Base-by-base conservation (phyloP, 2,888 invertebrate genomes). In the Choreutis nemorana region DNA sequence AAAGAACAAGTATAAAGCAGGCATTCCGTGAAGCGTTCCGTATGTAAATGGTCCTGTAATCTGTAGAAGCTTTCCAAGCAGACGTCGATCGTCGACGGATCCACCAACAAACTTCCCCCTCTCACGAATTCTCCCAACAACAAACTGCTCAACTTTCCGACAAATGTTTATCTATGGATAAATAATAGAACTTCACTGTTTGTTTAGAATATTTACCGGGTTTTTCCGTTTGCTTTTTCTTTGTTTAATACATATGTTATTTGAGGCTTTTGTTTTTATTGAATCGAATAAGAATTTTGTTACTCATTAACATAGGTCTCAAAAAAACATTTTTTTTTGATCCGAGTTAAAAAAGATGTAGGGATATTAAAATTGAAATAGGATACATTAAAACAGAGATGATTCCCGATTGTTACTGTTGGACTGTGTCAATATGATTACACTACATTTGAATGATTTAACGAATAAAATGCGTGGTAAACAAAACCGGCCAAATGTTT, bases 1-100 rank as follows among this genome's bases (percentile, higher is more conserved):
- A 56, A 58, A 58, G 59, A 58, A 65, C 55, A 51, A 59, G 58
- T 55, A 51, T 52, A 57, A 51, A 70, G 62, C 64, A 66, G 50
- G 59, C 59, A 54, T 59, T 66, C 64, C 58, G 58, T 60, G 61
- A 64, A 68, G 65, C 70, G 71, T 64, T 73, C 68, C 72, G 59
- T 63, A 75, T 75, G 75, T 72, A 75, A 73, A 75, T 75, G 55
- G 56, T 44, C 35, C 53, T 45, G 62, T 72, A 75, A 75, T 73
- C 75, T 68, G 64, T 55, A 53, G 51, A 49, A 58, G 60, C 55
- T 59, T 48, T 44, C 48, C 31, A 59, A 55, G 55, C 56, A 59
- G 54, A 49, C 65, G 64, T 60, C 67, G 66, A 68, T 67, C 59
- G 59, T 40, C 56, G 50, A 53, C 54, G 51, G 59, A 68, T 66